A percentile compares a stretch with the other conserved stretches of the same genome.
Conservation (phyloP, 2,113 vertebrate genomes). For the Acanthochromis polyacanthus region DNA sequence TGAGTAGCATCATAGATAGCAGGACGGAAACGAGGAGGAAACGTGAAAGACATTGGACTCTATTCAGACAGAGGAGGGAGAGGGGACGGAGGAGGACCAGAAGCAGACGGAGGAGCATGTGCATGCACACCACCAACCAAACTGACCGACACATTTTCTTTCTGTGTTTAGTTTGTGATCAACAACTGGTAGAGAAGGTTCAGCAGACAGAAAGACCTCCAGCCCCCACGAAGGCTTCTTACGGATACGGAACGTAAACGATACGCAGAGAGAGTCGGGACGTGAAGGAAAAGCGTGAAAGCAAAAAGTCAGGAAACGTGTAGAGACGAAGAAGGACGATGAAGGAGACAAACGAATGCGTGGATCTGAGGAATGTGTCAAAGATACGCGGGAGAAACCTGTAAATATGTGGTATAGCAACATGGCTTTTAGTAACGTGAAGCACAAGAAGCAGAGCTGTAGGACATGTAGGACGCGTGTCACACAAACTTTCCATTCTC, state of each 20-base stretch:
- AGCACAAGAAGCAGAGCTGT: slow-evolving; percentile 86
- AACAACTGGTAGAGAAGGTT: slow-evolving; percentile 33
- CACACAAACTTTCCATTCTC: slow-evolving; percentile 88
- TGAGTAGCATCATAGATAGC: slow-evolving; percentile 76
- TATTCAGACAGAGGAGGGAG: slow-evolving; percentile 34
- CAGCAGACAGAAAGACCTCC: slow-evolving; percentile 45
- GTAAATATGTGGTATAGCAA: slow-evolving; percentile 79
- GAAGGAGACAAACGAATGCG: slow-evolving; percentile 37
- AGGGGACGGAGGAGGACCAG: slow-evolving; percentile 27
- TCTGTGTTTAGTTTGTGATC: slow-evolving; percentile 82
- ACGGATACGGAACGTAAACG: slow-evolving; percentile 34
- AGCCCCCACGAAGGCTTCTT: slow-evolving; percentile 46
- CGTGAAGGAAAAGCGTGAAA: slow-evolving; percentile 1
- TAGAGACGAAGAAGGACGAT: slow-evolving; percentile 32
- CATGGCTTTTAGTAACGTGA: slow-evolving; percentile 81
- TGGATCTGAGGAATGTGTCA: slow-evolving; percentile 63
- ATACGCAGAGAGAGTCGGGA: slow-evolving; percentile 6
- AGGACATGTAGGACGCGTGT: slow-evolving; percentile 91
- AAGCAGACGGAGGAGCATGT: slow-evolving; percentile 87
- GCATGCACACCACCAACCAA: slow-evolving; percentile 92
- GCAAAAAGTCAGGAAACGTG: not conserved
- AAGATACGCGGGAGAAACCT: slow-evolving; percentile 72
- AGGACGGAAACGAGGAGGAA: slow-evolving; percentile 30
- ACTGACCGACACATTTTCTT: slow-evolving; percentile 74
- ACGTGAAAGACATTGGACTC: slow-evolving; percentile 33